phyloP scores from a whole-genome alignment of 2,113 vertebrate species.

The Ophthalmolycus amberensis region DNA sequence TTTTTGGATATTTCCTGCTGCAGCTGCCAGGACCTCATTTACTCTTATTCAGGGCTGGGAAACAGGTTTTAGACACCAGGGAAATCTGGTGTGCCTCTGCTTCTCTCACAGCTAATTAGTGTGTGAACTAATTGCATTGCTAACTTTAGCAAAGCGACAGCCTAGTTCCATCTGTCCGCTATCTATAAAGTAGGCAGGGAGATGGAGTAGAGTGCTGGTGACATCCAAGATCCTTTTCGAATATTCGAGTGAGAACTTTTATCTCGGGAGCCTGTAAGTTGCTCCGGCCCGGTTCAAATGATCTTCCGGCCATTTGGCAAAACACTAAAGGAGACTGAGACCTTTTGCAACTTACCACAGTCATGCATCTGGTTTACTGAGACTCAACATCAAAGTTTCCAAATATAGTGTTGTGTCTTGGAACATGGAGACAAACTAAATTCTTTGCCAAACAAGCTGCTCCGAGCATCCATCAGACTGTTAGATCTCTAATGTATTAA shows the following conservation, averaged over 20 bases:
- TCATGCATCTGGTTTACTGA: not conserved
- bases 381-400: conserved; percentile 4
- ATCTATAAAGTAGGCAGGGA: conserved; percentile 58
- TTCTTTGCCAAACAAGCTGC: conserved; percentile 2
- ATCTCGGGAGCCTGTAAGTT: not conserved
- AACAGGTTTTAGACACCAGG: conserved; percentile 67
- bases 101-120: conserved; percentile 82
- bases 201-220: conserved; percentile 49
- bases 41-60: conserved; percentile 64
- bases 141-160: conserved; percentile 82
- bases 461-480: not conserved
- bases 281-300: conserved; percentile 3
- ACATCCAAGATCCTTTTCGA: conserved; percentile 50
- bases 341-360: not conserved
- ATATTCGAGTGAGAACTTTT: conserved; percentile 50
- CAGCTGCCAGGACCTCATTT: conserved; percentile 71
- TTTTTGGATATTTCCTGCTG: conserved; percentile 41
- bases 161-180: conserved; percentile 75
- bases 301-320: conserved; percentile 15
- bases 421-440: conserved; percentile 1
- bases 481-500: not conserved
- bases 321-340: not conserved
- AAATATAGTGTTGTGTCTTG: conserved; percentile 1
- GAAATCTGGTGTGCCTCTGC: conserved; percentile 72
- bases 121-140: conserved; percentile 83